Evolutionary conservation across 2,113 vertebrate genomes (phyloP).

Genomic region (Oryctolagus cuniculus): mOryCun1.1 NC_091438.1:84101001-84101500

Average conservation of each 20-base stretch:
- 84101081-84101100: background rate
- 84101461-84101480: background rate
- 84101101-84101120: conserved; percentile 2
- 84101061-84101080: background rate
- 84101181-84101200: background rate
- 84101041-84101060: background rate
- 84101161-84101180: background rate
- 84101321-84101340: conserved; percentile 16
- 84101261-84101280: conserved; percentile 44
- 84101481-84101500: background rate
- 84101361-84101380: conserved; percentile 19
- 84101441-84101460: background rate
- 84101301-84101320: conserved; percentile 35
- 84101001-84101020: background rate
- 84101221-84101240: background rate
- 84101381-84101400: background rate
- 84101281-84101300: conserved; percentile 2
- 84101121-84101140: background rate
- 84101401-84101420: background rate
- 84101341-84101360: conserved; percentile 35
- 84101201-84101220: conserved; percentile 39
- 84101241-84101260: background rate
- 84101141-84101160: background rate
- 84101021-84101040: background rate
- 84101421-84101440: conserved; percentile 1